Evolutionary conservation across 2,888 invertebrate genomes (phyloP), one percentile per base, ranked within the genome.

Genomic region (Pilophorus perplexus): DNA sequence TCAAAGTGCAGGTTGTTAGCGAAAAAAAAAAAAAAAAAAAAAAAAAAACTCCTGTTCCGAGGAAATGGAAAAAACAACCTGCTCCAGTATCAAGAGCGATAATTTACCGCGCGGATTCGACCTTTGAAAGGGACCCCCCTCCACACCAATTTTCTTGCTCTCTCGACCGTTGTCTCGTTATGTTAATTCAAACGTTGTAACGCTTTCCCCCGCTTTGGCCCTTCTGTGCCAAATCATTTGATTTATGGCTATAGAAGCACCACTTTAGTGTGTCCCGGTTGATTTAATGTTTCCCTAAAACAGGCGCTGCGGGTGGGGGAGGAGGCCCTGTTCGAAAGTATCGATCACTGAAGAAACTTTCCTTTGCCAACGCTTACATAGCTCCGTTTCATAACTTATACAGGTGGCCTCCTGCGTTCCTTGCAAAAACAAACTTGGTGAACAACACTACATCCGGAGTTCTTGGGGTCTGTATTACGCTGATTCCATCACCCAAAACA

Each of bases 101-200:
- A 16, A 2, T 44, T 44, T 16, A 16, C 44, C 18, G 18, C 16
- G 16, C 20, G n/a, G 20, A 22, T 48, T 23, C 22, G 48, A 48
- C 23, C 48, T 48, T 23, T 48, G 22, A 48, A 22, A 23, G n/a
- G 23, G 10, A 10, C 14, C 18, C 16, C 12, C 6, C n/a, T 10
- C n/a, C 22, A 14, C 38, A 8, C 25, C 62, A 27, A 27, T 44
- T 62, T 44, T 28, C n/a, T 14, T 28, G 37, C 23, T n/a, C 48
- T 27, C 44, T 20, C 62, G 28, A 27, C 27, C 42, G 25, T 42
- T 40, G 44, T 59, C 59, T 42, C 44, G 40, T 59, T 59, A 59
- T 59, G 59, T 59, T 59, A 59, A 59, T 59, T 59, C 44, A n/a
- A 23, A 5, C 37, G 25, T 59, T 44, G 59, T 44, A 59, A 59